These are phyloP conservation scores for Aphelinus certus DNA, from an alignment of 1,140 invertebrate species.

Conservation along the genomic window DNA sequence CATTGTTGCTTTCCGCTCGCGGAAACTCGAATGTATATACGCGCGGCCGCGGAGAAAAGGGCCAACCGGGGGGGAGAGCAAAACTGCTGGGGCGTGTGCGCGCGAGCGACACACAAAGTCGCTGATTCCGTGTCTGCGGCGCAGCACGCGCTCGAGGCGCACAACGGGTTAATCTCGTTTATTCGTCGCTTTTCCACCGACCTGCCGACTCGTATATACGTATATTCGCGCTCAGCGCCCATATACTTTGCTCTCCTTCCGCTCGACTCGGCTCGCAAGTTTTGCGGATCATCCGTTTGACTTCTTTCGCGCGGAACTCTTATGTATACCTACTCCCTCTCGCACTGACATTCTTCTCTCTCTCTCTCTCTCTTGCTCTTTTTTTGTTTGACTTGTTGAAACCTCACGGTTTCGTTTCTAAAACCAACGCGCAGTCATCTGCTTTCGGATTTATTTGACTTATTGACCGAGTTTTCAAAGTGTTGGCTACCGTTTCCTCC, in stretches of 20 bases:
- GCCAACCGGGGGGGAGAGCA: no score
- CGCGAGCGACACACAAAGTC: neutral
- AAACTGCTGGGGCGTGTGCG: neutral
- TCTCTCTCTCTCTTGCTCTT: no score
- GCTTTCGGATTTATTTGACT: no score
- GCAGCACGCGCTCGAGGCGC: neutral
- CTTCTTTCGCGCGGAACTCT: slow-evolving; percentile 14
- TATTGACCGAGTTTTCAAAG: no score
- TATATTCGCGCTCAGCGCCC: no score
- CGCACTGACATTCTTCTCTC: no score
- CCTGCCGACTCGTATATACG: neutral
- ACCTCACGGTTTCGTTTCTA: no score
- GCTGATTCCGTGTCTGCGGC: neutral
- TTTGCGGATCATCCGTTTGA: slow-evolving; percentile 42
- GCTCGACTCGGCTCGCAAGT: neutral
- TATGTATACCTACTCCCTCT: no score
- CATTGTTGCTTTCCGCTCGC: neutral
- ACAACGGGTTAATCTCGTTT: neutral
- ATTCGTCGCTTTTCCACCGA: neutral
- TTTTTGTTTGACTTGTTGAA: no score
- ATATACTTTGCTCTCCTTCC: neutral
- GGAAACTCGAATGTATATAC: neutral
- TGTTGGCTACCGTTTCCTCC: no score
- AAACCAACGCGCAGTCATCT: no score
- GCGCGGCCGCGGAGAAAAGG: neutral